Percentiles rank a stretch among this genome's conserved stretches.
These are phyloP conservation scores for Enteromius thamalakanensis DNA, from an alignment of 2,797 vertebrate genomes.

Conservation along the genomic window DNA sequence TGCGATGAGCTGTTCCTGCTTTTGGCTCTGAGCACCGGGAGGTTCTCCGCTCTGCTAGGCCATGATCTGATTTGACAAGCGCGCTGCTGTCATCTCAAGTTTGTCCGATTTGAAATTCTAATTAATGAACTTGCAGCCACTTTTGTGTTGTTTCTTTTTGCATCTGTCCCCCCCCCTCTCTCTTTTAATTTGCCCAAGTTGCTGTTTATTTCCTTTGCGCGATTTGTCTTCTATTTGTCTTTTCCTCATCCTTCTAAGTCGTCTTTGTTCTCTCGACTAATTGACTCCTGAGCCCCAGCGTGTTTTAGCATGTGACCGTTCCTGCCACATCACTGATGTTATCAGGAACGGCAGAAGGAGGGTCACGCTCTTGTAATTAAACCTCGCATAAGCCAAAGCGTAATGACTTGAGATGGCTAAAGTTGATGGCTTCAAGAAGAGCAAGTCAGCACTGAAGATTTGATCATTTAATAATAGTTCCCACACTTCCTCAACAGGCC, in stretches of 20 bases:
- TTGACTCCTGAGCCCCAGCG: constrained; percentile 30
- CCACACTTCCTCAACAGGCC: background rate
- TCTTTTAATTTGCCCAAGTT: constrained; percentile 37
- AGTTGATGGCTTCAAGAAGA: constrained; percentile 40
- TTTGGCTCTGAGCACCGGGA: constrained; percentile 48
- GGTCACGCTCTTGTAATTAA: constrained; percentile 51
- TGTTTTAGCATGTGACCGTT: constrained; percentile 31
- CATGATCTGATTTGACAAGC: constrained; percentile 82
- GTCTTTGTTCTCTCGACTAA: constrained; percentile 44
- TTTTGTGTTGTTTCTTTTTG: constrained; percentile 66
- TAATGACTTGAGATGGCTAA: constrained; percentile 49
- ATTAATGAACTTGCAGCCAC: constrained; percentile 80
- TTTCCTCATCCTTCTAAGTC: constrained; percentile 57
- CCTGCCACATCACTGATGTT: constrained; percentile 29
- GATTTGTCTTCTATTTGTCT: constrained; percentile 70
- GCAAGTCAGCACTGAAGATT: constrained; percentile 16
- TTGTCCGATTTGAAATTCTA: constrained; percentile 84
- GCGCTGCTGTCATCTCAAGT: constrained; percentile 79
- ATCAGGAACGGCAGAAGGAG: constrained; percentile 43
- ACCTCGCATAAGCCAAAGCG: constrained; percentile 40
- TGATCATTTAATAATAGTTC: constrained; percentile 42
- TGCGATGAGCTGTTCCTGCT: constrained; percentile 47
- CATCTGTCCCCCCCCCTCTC: constrained; percentile 16
- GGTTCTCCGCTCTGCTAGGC: constrained; percentile 64
- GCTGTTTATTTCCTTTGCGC: constrained; percentile 66